These are phyloP conservation scores for Hirundo rustica DNA, from an alignment of 2,797 vertebrate genomes.

Conservation along the genomic window DNA sequence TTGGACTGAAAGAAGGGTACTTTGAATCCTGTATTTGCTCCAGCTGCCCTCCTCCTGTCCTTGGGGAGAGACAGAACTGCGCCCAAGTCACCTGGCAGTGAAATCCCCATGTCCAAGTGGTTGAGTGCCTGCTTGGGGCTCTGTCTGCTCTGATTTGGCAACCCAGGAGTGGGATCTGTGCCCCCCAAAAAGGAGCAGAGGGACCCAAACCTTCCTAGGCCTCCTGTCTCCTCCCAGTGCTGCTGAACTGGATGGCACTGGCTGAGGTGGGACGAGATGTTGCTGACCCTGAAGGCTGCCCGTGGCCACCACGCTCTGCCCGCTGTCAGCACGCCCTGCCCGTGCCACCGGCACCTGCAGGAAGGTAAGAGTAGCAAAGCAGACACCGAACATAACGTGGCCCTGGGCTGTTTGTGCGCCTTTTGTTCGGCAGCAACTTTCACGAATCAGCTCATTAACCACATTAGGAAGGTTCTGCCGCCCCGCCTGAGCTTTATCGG, in stretches of 20 bases:
- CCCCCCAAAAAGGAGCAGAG: background rate
- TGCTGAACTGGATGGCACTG: background rate
- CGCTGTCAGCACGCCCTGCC: background rate
- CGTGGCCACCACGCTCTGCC: background rate
- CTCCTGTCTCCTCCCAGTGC: background rate
- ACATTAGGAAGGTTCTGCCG: background rate
- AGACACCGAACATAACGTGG: background rate
- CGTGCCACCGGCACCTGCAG: background rate
- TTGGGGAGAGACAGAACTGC: background rate
- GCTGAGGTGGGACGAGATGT: fast-evolving
- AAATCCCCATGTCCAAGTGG: background rate
- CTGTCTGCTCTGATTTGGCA: background rate
- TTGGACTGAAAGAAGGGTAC: background rate
- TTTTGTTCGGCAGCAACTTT: conserved; percentile 25
- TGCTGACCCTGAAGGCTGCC: fast-evolving
- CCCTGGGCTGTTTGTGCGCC: conserved; percentile 13
- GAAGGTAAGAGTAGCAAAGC: conserved; percentile 46
- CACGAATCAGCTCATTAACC: conserved; percentile 18
- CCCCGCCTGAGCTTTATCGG: background rate
- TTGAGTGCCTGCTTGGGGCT: background rate
- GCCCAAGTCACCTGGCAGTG: background rate
- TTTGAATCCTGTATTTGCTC: background rate
- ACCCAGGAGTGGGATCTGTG: fast-evolving
- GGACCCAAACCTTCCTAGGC: background rate
- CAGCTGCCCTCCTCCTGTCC: background rate